Evolutionary conservation across 92 coral and sea anemone species (phyloP), one percentile per base, ranked within the genome.

Genomic region (Epizoanthus scotinus): DNA sequence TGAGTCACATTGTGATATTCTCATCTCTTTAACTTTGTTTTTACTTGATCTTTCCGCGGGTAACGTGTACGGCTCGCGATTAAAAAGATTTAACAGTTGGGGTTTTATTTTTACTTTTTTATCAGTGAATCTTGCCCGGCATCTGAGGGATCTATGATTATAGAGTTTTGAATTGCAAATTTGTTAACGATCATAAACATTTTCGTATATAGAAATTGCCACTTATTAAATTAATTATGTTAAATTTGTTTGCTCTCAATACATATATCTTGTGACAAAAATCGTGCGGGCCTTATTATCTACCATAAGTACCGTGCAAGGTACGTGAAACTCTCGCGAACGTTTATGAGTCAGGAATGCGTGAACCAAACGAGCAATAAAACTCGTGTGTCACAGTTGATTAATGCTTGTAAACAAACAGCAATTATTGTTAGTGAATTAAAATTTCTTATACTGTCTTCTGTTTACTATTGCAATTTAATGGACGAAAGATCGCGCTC

Each of bases 351-450:
- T 58, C 21, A 20, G 67, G 80, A 57, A 58, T 58, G 67, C 55
- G 83, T 58, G 86, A 87, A 83, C 71, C 83, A 86, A 86, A 82
- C 79, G 67, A 49, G 27, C 84, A 80, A 83, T 82, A 83, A 70
- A 67, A 69, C 47, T 63, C 75, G 72, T 78, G 63, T 69, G 81
- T 77, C 85, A 77, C 71, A 65, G 27, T 82, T 75, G 74, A 78
- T 89, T 85, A 88, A 84, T 81, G 58, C 62, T 71, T 44, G 92
- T 42, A 85, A 89, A 89, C 92, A 89, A 36, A 71, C 70, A 75
- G 47, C 88, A 85, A 89, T 89, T 89, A 85, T 81, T 77, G 59
- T 86, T 47, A 64, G 81, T 29, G 81, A 75, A 68, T 14, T 74
- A 68, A 79, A 69, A 66, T 38, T 47, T 73, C 58, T 12, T 31